These are phyloP conservation scores for Cheiracanthium punctorium DNA, from an alignment of 2,888 invertebrate species.

Conservation along the genomic window DNA sequence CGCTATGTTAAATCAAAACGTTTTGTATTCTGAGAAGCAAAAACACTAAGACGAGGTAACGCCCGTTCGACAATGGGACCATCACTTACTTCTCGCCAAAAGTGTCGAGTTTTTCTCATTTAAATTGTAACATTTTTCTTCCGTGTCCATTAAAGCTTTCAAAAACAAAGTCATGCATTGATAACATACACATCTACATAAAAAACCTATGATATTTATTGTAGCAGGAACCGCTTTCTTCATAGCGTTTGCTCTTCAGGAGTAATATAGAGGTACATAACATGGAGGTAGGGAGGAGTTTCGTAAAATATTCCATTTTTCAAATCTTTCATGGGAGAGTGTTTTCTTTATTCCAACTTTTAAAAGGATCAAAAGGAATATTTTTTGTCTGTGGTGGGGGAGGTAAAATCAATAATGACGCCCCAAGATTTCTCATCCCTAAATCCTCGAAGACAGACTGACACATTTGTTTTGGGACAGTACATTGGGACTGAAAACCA, in stretches of 20 bases:
- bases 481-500: conserved; percentile 43
- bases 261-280: conserved; percentile 1
- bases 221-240: neutral
- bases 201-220: conserved; percentile 18
- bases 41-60: neutral
- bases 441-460: conserved; percentile 52
- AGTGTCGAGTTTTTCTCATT: conserved; percentile 8
- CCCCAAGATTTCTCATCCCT: conserved; percentile 39
- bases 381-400: conserved; percentile 19
- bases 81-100: neutral
- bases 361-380: conserved; percentile 47
- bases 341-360: conserved; percentile 56
- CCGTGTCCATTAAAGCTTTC: neutral
- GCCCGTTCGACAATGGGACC: neutral
- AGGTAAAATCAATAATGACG: conserved; percentile 61
- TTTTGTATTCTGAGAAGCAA: neutral
- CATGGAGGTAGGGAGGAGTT: neutral
- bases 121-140: conserved; percentile 15
- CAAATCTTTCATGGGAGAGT: conserved; percentile 22
- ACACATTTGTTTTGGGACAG: conserved; percentile 58
- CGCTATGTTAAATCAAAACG: neutral
- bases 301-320: conserved; percentile 58
- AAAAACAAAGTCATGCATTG: conserved; percentile 7
- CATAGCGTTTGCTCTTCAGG: neutral
- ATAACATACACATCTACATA: conserved; percentile 17